phyloP scores from a whole-genome alignment of 2,888 invertebrate genomes.

The Ellobium chinense region DNA sequence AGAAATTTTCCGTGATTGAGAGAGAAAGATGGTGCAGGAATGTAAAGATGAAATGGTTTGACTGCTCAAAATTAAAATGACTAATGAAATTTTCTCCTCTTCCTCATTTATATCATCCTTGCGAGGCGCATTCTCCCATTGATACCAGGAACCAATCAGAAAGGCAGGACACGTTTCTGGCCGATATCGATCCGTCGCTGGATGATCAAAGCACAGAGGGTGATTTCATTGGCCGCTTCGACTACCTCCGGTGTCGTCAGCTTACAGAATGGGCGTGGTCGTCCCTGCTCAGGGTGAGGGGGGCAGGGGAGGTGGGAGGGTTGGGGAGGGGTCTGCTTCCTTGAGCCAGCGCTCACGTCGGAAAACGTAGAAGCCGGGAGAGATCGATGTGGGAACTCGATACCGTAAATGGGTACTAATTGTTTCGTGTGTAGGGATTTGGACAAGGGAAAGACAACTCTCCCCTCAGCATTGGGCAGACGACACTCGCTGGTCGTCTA shows the following conservation, averaged over 20 bases:
- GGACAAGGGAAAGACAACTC: slow-evolving; percentile 35
- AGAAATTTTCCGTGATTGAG: slow-evolving; percentile 9
- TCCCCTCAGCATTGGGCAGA: slow-evolving; percentile 28
- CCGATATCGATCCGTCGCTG: slow-evolving; percentile 33
- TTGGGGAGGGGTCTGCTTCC: not conserved
- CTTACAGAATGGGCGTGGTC: slow-evolving; percentile 35
- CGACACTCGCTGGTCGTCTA: slow-evolving; percentile 29
- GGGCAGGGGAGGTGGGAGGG: not conserved
- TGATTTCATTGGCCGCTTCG: slow-evolving; percentile 30
- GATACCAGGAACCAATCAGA: slow-evolving; percentile 36
- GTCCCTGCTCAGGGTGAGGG: not conserved
- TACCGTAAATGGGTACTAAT: slow-evolving; percentile 39
- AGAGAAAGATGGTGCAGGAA: not conserved
- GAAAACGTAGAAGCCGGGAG: not conserved
- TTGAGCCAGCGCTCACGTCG: not conserved
- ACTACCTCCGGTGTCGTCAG: slow-evolving; percentile 13
- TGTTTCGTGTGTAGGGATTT: slow-evolving; percentile 46
- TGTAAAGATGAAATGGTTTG: slow-evolving; percentile 32
- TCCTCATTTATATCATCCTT: slow-evolving; percentile 37
- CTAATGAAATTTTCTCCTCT: slow-evolving; percentile 61
- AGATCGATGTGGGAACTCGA: slow-evolving; percentile 14
- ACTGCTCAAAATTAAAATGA: slow-evolving; percentile 57
- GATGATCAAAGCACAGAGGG: slow-evolving; percentile 16
- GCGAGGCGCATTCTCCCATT: not conserved
- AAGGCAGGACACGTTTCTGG: slow-evolving; percentile 32